Conservation (phyloP, 2,888 invertebrate species). For the Argyresthia albistria region DNA sequence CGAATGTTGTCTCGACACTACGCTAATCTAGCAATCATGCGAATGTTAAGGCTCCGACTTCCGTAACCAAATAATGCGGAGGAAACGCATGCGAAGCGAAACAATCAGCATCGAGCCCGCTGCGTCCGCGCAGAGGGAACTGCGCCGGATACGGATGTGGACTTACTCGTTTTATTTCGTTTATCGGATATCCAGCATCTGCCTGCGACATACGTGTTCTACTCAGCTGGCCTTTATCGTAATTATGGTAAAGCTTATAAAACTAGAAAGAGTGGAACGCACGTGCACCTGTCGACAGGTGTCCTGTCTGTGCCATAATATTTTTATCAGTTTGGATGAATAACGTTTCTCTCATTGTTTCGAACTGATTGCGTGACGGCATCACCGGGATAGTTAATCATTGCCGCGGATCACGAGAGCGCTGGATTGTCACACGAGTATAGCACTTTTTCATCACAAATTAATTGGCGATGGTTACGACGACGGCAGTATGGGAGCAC, state of each 20-base stretch:
- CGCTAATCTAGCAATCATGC: neutral
- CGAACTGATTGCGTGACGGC: constrained; percentile 30
- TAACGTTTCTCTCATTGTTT: neutral
- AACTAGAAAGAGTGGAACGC: constrained; percentile 29
- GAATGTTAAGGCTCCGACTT: constrained; percentile 37
- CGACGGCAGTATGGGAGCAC: constrained; percentile 55
- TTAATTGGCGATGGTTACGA: constrained; percentile 39
- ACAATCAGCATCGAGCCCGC: constrained; percentile 61
- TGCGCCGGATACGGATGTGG: constrained; percentile 53
- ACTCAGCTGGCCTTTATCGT: constrained; percentile 57
- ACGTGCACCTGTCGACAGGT: constrained; percentile 65
- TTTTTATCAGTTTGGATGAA: neutral
- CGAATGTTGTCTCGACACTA: neutral
- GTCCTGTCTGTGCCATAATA: constrained; percentile 13
- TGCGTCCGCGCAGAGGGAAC: constrained; percentile 39
- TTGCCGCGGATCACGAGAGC: constrained; percentile 26
- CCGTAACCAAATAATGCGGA: constrained; percentile 50
- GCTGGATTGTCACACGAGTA: constrained; percentile 37
- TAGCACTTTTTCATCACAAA: constrained; percentile 38
- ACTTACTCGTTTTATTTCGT: constrained; percentile 47
- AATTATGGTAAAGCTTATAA: constrained; percentile 34
- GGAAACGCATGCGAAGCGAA: constrained; percentile 59
- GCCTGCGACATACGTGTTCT: constrained; percentile 38
- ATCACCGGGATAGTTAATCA: constrained; percentile 46
- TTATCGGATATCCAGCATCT: constrained; percentile 66